phyloP scores from a whole-genome alignment of 1,140 invertebrate species.

The Drosophila eugracilis region DNA sequence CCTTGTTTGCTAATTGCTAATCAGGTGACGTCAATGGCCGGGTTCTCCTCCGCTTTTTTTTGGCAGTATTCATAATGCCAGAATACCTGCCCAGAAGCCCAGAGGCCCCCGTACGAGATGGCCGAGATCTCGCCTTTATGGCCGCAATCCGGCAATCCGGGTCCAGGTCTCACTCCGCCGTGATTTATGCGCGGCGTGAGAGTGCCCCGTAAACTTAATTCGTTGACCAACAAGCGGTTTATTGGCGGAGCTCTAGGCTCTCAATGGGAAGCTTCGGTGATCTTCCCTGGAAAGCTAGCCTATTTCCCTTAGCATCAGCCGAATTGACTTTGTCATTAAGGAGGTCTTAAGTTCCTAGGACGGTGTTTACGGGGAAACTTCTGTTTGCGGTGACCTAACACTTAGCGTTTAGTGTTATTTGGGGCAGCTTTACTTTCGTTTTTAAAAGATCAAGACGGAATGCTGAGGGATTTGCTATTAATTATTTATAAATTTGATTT shows the following conservation, averaged over 20 bases:
- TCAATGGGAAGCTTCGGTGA: constrained; percentile 4
- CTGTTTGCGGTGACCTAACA: constrained; percentile 24
- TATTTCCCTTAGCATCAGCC: constrained; percentile 10
- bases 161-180: constrained; percentile 36
- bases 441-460: not conserved
- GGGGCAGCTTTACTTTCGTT: constrained; percentile 9
- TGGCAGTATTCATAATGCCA: constrained; percentile 5
- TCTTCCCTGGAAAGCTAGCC: constrained; percentile 12
- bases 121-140: constrained; percentile 49
- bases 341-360: constrained; percentile 15
- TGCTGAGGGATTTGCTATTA: too few relatives aligned
- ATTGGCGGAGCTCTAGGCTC: constrained; percentile 31
- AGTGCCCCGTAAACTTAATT: constrained; percentile 51
- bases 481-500: too few relatives aligned
- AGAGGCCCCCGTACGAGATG: constrained; percentile 62
- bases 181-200: constrained; percentile 75
- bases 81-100: constrained; percentile 18
- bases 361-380: constrained; percentile 21
- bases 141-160: constrained; percentile 40
- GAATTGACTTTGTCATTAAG: constrained; percentile 26
- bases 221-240: constrained; percentile 57
- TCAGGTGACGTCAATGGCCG: constrained; percentile 70
- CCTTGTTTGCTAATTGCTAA: constrained; percentile 75
- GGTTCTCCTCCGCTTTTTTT: constrained; percentile 22
- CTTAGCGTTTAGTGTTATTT: not conserved